Evolutionary conservation across 2,113 vertebrate species (phyloP).

Genomic region (Gallinago media): DNA sequence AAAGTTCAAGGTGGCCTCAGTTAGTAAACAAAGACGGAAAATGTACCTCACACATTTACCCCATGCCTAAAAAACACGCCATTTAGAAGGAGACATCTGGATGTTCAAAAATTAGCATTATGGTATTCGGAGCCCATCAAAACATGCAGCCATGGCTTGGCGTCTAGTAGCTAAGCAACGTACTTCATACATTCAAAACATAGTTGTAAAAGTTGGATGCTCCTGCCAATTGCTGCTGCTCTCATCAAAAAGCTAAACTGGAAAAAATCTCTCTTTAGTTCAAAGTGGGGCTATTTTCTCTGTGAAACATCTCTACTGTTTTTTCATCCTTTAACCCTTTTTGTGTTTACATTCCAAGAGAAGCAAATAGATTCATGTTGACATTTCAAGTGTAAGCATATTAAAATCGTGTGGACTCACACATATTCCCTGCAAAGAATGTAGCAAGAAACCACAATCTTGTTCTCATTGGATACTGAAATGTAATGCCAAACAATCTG

Average conservation of each 20-base stretch:
- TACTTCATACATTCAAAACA: conserved; percentile 78
- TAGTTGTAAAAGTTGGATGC: conserved; percentile 77
- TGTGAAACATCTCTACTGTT: neutral
- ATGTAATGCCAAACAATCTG: neutral
- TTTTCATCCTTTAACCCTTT: conserved; percentile 62
- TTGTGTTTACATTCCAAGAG: conserved; percentile 28
- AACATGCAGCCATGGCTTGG: conserved; percentile 71
- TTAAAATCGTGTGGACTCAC: neutral
- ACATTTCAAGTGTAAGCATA: conserved; percentile 25
- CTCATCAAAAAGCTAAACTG: conserved; percentile 69
- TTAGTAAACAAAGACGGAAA: conserved; percentile 75
- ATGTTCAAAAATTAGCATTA: conserved; percentile 54
- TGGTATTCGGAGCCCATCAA: conserved; percentile 75
- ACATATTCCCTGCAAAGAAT: conserved; percentile 10
- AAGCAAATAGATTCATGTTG: conserved; percentile 36
- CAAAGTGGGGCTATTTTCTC: conserved; percentile 45
- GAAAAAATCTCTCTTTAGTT: conserved; percentile 46
- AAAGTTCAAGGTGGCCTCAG: conserved; percentile 57
- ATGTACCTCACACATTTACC: conserved; percentile 68
- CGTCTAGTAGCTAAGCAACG: conserved; percentile 78
- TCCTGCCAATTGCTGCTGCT: conserved; percentile 69
- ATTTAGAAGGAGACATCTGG: conserved; percentile 76
- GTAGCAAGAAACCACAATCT: neutral
- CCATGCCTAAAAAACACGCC: conserved; percentile 62
- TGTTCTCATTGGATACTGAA: neutral